Evolutionary conservation across 2,797 vertebrate species (phyloP), one percentile per base, ranked within the genome.

Genomic region (Centropyge bicolor): DNA sequence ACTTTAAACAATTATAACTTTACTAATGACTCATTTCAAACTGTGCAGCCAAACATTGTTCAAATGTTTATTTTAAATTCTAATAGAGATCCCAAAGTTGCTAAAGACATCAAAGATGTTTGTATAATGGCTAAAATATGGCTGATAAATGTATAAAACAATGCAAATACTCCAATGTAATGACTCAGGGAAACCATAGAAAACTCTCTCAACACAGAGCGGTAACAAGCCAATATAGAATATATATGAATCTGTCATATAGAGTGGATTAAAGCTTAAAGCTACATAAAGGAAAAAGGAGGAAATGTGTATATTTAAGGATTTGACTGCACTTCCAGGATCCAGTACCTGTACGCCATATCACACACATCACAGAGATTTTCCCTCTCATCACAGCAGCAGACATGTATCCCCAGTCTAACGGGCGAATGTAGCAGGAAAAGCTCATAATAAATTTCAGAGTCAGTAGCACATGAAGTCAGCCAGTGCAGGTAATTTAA

Each of bases 401-500:
- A 67, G 43, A 51, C 56, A 9, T 70, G 10, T 71, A 51, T 49
- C 59, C 24, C 24, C 35, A 20, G 45, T 48, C 46, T 31, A 11
- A 74, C 63, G 49, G 38, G 61, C 72, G 46, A 73, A 76, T 51
- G 57, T 69, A 72, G 35, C 61, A 61, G 49, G 76, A 63, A 71
- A 82, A 67, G 69, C 73, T 87, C 38, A 8, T 65, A 74, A 80
- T 87, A 85, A 80, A 86, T 78, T 83, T 87, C 74, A 74, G 70
- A 86, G 76, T 68, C 84, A 73, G 89, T 77, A 84, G 79, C 83
- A 87, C 70, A 84, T 89, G 82, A 80, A 89, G 82, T 79, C 76
- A 86, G 78, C 65, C 76, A 71, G 84, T 22, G 70, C 76, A 81
- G 88, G 86, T 92, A 51, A 86, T 89, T 90, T 90, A 72, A 88